Base-by-base conservation (phyloP, 1,140 invertebrate genomes). In the Venturia canescens region DNA sequence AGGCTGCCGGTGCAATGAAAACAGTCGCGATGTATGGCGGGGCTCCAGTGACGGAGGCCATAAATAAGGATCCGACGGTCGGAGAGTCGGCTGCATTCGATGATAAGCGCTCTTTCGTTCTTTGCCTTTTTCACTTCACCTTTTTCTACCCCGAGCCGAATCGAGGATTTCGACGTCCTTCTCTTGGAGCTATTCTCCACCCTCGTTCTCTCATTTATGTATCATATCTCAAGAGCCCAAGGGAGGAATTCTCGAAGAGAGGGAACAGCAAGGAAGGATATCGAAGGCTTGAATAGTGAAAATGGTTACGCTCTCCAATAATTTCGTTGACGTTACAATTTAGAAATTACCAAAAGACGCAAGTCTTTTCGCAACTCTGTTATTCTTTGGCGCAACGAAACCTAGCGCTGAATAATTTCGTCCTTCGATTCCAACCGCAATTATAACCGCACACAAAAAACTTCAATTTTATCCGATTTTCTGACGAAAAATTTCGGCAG, bases 61-160 rank as follows among this genome's bases (percentile, higher is more conserved):
- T 92, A 91, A 91, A 92, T 91, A 89, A 91, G 87, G 89, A 91
- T 91, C 89, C 90, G 91, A 89, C 88, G 90, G 89, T 91, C 87
- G 89, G 87, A 87, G 86, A 84, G 31, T 71, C 75, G 86, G 85
- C 89, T 91, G 90, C 87, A 85, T 84, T 77, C 86, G 81, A 88
- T 89, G 89, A 92, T 91, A 91, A 92, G 90, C 90, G 86, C 89
- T 87, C 82, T 87, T 88, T 85, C 82, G 44, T 74, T 83, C 84
- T 76, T 77, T 84, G 84, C 78, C 80, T 79, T 71, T 75, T 78
- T 23, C 44, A 38, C 27, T 78, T 77, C 60, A 27, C 78, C 70
- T 38, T 67, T 76, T 34, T 53, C 5, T 53, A 53, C 18, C 48
- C 70, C 75, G 4, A 50, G 53, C 23, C 26, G 44, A 63, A 44